phyloP scores from a whole-genome alignment of 1,140 invertebrate species.

The Drosophila nikananu region DNA sequence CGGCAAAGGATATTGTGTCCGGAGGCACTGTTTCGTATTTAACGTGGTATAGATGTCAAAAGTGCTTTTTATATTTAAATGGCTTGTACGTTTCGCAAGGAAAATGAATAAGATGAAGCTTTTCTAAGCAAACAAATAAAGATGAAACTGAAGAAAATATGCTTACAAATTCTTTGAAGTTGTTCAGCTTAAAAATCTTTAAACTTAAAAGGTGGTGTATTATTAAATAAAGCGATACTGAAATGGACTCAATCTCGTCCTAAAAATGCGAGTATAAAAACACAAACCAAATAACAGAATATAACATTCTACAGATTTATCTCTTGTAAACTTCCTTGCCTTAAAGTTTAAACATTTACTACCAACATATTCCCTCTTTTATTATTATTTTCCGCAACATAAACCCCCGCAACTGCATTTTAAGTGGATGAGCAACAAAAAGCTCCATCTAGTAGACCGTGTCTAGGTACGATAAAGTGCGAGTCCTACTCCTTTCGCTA shows the following conservation, averaged over 20 bases:
- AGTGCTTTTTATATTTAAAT: slow-evolving; percentile 28
- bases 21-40: slow-evolving; percentile 28
- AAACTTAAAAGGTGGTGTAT: not conserved
- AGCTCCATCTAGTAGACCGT: slow-evolving; percentile 9
- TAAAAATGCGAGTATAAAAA: not conserved
- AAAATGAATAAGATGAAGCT: not conserved
- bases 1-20: slow-evolving; percentile 29
- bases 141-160: not conserved
- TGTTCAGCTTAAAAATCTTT: not conserved
- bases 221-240: not conserved
- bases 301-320: not conserved
- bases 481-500: slow-evolving; percentile 19
- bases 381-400: not conserved
- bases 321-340: not conserved
- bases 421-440: slow-evolving; percentile 26
- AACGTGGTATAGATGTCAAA: slow-evolving; percentile 12
- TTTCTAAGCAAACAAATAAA: not conserved
- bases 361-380: not conserved
- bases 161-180: not conserved
- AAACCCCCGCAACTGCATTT: slow-evolving; percentile 13
- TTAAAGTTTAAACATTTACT: slow-evolving; percentile 9
- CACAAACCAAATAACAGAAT: not conserved
- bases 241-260: not conserved
- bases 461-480: slow-evolving; percentile 28
- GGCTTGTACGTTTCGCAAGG: not conserved